Base-by-base conservation (phyloP, 2,797 vertebrate species). In the Cossypha heuglini region DNA sequence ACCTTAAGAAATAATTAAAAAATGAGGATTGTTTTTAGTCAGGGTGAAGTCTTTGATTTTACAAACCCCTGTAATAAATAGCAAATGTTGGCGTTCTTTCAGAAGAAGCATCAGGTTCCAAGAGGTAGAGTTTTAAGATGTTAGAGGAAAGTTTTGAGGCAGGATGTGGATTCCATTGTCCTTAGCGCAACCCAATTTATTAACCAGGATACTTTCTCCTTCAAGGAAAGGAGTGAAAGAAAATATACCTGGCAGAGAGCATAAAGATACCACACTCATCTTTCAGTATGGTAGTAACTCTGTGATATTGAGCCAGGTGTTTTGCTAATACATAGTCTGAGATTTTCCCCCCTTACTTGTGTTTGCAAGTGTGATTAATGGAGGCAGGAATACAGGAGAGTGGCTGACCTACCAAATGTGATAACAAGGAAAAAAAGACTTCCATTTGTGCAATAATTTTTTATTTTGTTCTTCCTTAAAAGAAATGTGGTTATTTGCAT, bases 1-100 rank as follows among this genome's bases (percentile, higher is more conserved):
- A 95, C 84, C 78, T 97, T 95, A 81, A 88, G 86, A 97, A 97
- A 93, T 91, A 96, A 92, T 96, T 92, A 68, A 87, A 77, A 79
- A 86, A 84, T 10, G 16, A 73, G 13, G 77, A 84, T 90, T 84
- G 38, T 78, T 97, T 92, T 80, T 76, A 87, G 85, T 48, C 37
- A 17, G 58, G 71, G 40, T 91, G 85, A 90, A 90, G 72, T 42
- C 51, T 91, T 90, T 89, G 86, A 74, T 90, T 97, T 96, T 96
- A 83, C 81, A 87, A 93, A 95, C 82, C 75, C 73, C 59, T 14
- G 1, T 94, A 95, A 93, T 91, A 96, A 80, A 94, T 69, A 49
- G 59, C 80, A 75, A 80, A 59, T 64, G 63, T 76, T 92, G 89
- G 96, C 92, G 89, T 94, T 48, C 58, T 51, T 94, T 96, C 67